Percentiles rank a stretch among this genome's conserved stretches.
Evolutionary conservation across 2,797 vertebrate genomes (phyloP).

Genomic region (Megalops cyprinoides): DNA sequence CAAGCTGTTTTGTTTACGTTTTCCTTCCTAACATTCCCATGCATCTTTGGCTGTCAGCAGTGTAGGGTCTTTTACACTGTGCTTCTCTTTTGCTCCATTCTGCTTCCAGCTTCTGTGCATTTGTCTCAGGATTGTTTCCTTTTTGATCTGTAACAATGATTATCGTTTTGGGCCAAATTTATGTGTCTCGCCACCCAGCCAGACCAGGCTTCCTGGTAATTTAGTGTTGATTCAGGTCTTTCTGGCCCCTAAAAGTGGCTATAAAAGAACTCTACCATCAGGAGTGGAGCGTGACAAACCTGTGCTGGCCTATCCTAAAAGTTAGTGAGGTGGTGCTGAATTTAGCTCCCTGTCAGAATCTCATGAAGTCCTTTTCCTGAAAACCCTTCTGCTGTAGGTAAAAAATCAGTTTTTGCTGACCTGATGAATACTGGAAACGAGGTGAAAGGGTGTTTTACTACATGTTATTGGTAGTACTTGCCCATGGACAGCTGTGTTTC

Average conservation of each 20-base stretch:
- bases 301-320: neutral
- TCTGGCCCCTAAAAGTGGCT: neutral
- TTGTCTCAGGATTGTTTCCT: neutral
- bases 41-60: neutral
- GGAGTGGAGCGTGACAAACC: neutral
- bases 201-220: no score
- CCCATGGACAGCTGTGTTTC: neutral
- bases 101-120: neutral
- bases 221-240: neutral
- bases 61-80: neutral
- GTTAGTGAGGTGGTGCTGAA: neutral
- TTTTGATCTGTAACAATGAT: neutral
- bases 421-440: neutral
- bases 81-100: neutral
- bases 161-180: no score
- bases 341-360: neutral
- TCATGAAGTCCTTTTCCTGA: neutral
- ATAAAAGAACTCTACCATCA: neutral
- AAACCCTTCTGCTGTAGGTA: neutral
- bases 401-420: neutral
- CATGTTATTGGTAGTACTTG: neutral
- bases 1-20: no score
- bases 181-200: no score
- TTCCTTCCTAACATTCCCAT: neutral
- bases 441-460: neutral